Evolutionary conservation across 1,140 invertebrate species (phyloP).

Genomic region (Idris sp.): DNA sequence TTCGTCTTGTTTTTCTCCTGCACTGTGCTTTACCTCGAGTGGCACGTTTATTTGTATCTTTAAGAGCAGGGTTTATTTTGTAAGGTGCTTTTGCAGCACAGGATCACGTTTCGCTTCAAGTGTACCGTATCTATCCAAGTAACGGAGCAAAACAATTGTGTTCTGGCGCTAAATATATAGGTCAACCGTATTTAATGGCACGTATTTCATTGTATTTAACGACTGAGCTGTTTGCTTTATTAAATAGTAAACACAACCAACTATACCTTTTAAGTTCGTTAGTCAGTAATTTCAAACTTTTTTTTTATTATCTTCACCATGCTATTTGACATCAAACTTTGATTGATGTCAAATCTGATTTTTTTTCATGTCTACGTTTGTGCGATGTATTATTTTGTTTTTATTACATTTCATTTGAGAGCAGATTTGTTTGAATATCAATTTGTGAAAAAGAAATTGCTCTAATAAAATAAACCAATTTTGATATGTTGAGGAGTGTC

Average conservation of each 20-base stretch:
- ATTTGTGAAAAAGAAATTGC: too few species aligned
- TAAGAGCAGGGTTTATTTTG: conserved; percentile 63
- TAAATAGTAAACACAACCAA: conserved; percentile 17
- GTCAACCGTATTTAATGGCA: conserved; percentile 45
- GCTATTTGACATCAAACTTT: too few species aligned
- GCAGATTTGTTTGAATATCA: too few species aligned
- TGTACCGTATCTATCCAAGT: conserved; percentile 45
- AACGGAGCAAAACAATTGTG: conserved; percentile 30
- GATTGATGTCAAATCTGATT: too few species aligned
- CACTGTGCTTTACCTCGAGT: conserved; percentile 46
- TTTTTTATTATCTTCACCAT: too few species aligned
- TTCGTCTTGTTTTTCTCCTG: conserved; percentile 47
- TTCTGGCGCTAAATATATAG: conserved; percentile 33
- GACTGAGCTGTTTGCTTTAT: conserved; percentile 29
- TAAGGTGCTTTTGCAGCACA: conserved; percentile 52
- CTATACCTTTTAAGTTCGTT: too few species aligned
- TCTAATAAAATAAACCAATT: too few species aligned
- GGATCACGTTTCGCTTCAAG: conserved; percentile 55
- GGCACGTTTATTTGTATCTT: conserved; percentile 64
- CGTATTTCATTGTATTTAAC: conserved; percentile 27
- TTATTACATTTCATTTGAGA: too few species aligned
- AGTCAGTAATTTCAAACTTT: too few species aligned
- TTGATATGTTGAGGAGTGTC: conserved; percentile 5
- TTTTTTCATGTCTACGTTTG: too few species aligned
- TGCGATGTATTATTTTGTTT: too few species aligned